Percentiles rank a stretch among this genome's conserved stretches.
Evolutionary conservation across 2,888 invertebrate species (phyloP).

Genomic region (Drosophila rellima): DNA sequence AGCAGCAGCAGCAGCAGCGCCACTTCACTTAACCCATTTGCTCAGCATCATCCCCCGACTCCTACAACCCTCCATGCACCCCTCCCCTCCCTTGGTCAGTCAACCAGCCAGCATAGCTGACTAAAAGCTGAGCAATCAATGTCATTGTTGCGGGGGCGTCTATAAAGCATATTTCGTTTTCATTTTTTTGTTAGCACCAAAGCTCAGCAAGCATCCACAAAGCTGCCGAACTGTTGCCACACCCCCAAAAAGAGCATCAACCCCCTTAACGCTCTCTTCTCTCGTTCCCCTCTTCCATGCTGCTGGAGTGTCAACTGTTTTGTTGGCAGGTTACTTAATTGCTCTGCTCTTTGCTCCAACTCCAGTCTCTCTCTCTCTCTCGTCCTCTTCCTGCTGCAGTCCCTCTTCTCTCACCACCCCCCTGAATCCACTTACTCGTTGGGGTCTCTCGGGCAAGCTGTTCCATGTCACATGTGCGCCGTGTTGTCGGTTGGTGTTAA

Average conservation of each 20-base stretch:
- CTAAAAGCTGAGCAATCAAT: slow-evolving; percentile 74
- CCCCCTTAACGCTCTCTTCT: background rate
- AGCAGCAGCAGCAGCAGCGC: slow-evolving; percentile 33
- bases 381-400: background rate
- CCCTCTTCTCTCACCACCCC: background rate
- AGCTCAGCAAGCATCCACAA: slow-evolving; percentile 19
- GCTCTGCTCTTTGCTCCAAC: slow-evolving; percentile 67
- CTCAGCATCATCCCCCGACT: slow-evolving; percentile 40
- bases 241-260: slow-evolving; percentile 2
- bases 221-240: slow-evolving; percentile 4
- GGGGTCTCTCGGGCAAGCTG: slow-evolving; percentile 4
- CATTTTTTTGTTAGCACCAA: slow-evolving; percentile 29
- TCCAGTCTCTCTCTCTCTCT: background rate
- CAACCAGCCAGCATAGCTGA: slow-evolving; percentile 30
- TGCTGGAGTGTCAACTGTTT: slow-evolving; percentile 75
- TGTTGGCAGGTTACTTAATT: slow-evolving; percentile 85
- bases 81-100: slow-evolving; percentile 4
- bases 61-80: rapidly evolving
- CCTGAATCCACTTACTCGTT: background rate
- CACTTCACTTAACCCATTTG: slow-evolving; percentile 75
- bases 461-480: slow-evolving; percentile 49
- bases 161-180: slow-evolving; percentile 39
- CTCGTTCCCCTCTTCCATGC: slow-evolving; percentile 5
- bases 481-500: slow-evolving; percentile 81
- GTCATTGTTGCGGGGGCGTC: slow-evolving; percentile 59